Evolutionary conservation across 2,113 vertebrate genomes (phyloP).

Genomic region (Nothocercus nigrocapillus): DNA sequence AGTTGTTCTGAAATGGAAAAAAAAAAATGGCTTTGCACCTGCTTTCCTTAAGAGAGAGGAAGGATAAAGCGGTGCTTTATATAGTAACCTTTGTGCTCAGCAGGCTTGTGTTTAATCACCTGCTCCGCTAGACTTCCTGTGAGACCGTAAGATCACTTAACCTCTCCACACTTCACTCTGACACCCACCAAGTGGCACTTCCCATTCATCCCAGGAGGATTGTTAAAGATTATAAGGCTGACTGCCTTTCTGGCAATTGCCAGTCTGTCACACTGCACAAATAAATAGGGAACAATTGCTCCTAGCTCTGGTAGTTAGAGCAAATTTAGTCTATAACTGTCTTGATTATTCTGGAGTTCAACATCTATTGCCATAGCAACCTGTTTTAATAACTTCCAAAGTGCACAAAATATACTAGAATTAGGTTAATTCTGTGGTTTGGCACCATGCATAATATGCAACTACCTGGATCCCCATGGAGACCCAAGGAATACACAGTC

Average conservation of each 20-base stretch:
- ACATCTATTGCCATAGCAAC: slow-evolving; percentile 59
- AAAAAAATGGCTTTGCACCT: background rate
- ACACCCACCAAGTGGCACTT: background rate
- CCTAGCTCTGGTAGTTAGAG: slow-evolving; percentile 19
- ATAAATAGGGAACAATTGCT: background rate
- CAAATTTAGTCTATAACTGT: slow-evolving; percentile 21
- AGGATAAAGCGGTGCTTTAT: background rate
- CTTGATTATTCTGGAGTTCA: slow-evolving; percentile 36
- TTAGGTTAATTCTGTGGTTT: slow-evolving; percentile 50
- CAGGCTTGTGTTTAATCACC: background rate
- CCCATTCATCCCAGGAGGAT: background rate
- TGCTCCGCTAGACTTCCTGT: background rate
- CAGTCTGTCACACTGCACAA: background rate
- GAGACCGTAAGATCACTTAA: background rate
- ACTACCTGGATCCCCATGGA: background rate
- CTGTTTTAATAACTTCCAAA: slow-evolving; percentile 42
- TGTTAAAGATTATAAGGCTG: slow-evolving; percentile 30
- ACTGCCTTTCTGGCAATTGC: background rate
- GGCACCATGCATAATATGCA: background rate
- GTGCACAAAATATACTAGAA: slow-evolving; percentile 24
- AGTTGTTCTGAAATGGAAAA: background rate
- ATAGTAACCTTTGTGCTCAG: background rate
- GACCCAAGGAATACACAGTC: background rate
- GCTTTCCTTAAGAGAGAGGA: background rate
- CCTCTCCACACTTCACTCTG: background rate